phyloP scores from a whole-genome alignment of 2,797 vertebrate genomes.

The Danio jaintianensis region DNA sequence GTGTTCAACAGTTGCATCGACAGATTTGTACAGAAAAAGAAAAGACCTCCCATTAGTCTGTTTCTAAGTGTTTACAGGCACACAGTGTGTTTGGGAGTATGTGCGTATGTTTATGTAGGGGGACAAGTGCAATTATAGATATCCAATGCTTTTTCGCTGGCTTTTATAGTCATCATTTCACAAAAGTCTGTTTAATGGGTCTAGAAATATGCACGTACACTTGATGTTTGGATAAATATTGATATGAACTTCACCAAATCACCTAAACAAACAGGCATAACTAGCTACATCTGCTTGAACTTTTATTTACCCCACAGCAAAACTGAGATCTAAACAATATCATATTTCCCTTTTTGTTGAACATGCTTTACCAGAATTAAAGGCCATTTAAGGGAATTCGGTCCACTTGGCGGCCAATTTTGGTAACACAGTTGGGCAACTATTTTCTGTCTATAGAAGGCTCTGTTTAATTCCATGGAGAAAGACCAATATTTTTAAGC shows the following conservation, averaged over 20 bases:
- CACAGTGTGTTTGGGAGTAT: conserved; percentile 23
- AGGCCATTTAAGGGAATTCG: conserved; percentile 10
- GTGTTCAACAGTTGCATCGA: conserved; percentile 56
- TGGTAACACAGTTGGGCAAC: background rate
- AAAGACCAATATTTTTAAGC: background rate
- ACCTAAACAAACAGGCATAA: background rate
- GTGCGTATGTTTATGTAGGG: conserved; percentile 18
- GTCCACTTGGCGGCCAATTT: background rate
- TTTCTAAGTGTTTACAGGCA: conserved; percentile 53
- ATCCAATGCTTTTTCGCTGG: background rate
- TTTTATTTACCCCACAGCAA: conserved; percentile 12
- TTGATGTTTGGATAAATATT: conserved; percentile 18
- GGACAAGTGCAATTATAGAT: conserved; percentile 19
- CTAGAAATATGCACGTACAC: conserved; percentile 9
- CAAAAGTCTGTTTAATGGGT: conserved; percentile 30
- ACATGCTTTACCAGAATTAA: background rate
- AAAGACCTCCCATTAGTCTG: conserved; percentile 49
- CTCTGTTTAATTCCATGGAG: background rate
- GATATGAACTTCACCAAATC: conserved; percentile 8
- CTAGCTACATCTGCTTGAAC: background rate
- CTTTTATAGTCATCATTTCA: conserved; percentile 21
- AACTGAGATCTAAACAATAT: background rate
- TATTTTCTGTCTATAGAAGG: background rate
- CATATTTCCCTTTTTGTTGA: background rate
- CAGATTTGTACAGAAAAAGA: conserved; percentile 57